These are phyloP conservation scores for Eleutherodactylus coqui DNA, from an alignment of 2,797 vertebrate genomes.

Conservation along the genomic window DNA sequence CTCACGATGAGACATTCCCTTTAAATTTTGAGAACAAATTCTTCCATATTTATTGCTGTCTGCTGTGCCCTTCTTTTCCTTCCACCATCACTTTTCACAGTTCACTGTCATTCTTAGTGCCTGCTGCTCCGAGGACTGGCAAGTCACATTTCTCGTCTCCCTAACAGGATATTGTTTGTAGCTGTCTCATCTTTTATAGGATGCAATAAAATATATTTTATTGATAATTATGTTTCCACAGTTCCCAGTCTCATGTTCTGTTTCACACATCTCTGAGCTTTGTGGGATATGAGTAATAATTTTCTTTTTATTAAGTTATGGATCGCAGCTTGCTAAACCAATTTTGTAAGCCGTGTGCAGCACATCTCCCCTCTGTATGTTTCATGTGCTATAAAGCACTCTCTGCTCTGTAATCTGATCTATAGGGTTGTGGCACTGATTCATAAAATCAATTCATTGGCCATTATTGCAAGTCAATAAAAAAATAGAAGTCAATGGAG, in stretches of 20 bases:
- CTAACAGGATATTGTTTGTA: conserved; percentile 49
- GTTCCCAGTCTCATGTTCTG: conserved; percentile 51
- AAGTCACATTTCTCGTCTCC: conserved; percentile 27
- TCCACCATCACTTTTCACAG: conserved; percentile 1
- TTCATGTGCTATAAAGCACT: conserved; percentile 31
- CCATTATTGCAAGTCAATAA: conserved; percentile 14
- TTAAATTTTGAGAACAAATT: background rate
- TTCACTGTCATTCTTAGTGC: conserved; percentile 23
- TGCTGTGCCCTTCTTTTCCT: background rate
- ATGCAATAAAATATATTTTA: conserved; percentile 56
- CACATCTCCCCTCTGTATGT: background rate
- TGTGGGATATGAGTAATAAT: conserved; percentile 54
- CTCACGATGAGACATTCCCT: background rate
- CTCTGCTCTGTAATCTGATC: background rate
- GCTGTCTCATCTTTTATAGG: conserved; percentile 56
- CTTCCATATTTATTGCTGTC: background rate
- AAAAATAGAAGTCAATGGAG: background rate
- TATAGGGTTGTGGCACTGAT: conserved; percentile 15
- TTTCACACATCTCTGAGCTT: conserved; percentile 52
- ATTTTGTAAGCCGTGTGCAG: conserved; percentile 27
- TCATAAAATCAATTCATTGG: conserved; percentile 9
- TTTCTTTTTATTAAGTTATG: conserved; percentile 56
- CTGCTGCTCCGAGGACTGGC: background rate
- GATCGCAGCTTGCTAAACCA: conserved; percentile 50
- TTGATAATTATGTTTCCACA: conserved; percentile 57